Evolutionary conservation across 2,113 vertebrate species (phyloP).

Genomic region (Spea multiplicata): DNA sequence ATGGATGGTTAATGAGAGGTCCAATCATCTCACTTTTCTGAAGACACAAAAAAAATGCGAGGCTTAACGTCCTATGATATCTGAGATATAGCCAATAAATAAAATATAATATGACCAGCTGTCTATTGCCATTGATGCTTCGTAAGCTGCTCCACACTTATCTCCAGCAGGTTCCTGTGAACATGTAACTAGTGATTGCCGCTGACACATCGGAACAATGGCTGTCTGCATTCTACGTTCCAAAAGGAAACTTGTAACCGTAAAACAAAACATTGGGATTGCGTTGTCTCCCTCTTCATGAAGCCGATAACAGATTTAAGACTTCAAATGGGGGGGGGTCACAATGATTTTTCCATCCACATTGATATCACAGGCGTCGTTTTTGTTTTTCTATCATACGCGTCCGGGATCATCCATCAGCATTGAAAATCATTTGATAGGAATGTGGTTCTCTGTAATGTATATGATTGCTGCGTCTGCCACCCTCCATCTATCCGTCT

Average conservation of each 20-base stretch:
- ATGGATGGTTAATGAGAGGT: no score
- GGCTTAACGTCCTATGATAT: no score
- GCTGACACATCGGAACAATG: neutral
- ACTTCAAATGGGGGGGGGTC: neutral
- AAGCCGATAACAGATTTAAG: slow-evolving; percentile 34
- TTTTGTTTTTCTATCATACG: slow-evolving; percentile 1
- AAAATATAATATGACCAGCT: no score
- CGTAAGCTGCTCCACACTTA: neutral
- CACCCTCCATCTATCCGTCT: neutral
- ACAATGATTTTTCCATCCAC: slow-evolving; percentile 14
- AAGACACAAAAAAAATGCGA: no score
- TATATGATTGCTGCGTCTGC: neutral
- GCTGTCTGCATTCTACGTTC: neutral
- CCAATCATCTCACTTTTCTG: no score
- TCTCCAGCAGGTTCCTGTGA: slow-evolving; percentile 6
- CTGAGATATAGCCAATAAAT: no score
- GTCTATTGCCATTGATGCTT: neutral
- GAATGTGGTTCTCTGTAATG: slow-evolving; percentile 2
- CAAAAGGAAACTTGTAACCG: slow-evolving; percentile 19
- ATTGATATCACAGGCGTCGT: neutral
- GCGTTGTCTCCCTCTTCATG: slow-evolving; percentile 16
- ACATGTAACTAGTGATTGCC: neutral
- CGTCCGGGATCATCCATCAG: slow-evolving; percentile 14
- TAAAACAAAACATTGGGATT: slow-evolving; percentile 11
- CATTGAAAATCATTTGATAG: neutral